Evolutionary conservation across 2,113 vertebrate species (phyloP), one percentile per base, ranked within the genome.

Genomic region (Natator depressus): DNA sequence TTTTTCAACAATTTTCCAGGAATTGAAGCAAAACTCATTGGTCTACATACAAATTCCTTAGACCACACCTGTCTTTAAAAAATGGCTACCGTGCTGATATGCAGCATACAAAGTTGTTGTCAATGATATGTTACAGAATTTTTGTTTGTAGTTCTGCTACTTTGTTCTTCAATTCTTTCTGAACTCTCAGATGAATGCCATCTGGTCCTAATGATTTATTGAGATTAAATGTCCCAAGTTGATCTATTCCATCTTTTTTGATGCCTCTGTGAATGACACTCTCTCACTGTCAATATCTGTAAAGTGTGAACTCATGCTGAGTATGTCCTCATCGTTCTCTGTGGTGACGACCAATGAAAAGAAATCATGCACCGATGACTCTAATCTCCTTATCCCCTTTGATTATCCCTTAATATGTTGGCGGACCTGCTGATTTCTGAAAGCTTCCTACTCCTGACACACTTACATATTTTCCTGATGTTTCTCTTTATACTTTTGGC

Each of bases 151-250:
- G 95, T 80, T 88, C 85, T 85, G 59, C 54, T 89, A 82, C 49
- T 50, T 89, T 0, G 0, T n/a, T 85, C 8, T 57, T 83, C 38
- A 29, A 31, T 47, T 57, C 38, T 90, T 95, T 91, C 79, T 5
- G 4, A 91, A 96, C 84, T 79, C 85, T 95, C 65, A 91, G 75
- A 92, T 87, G 89, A 96, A 88, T 85, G 57, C 85, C 91, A 96
- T 96, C 94, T 96, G 96, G 81, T 59, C 75, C 47, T 38, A 69
- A 8, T 79, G 89, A 93, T 93, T 95, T 95, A 95, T 47, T 95
- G 95, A 79, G 92, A 95, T 94, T 97, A 92, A 94, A 96, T 97
- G 95, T 95, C 93, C 88, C 87, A 82, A 95, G 79, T 79, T 93
- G 81, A 95, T 94, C 42, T 59, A 91, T 94, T 93, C 91, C 49